Evolutionary conservation across 2,113 vertebrate species (phyloP), one percentile per base, ranked within the genome.

Genomic region (Oophaga pumilio): DNA sequence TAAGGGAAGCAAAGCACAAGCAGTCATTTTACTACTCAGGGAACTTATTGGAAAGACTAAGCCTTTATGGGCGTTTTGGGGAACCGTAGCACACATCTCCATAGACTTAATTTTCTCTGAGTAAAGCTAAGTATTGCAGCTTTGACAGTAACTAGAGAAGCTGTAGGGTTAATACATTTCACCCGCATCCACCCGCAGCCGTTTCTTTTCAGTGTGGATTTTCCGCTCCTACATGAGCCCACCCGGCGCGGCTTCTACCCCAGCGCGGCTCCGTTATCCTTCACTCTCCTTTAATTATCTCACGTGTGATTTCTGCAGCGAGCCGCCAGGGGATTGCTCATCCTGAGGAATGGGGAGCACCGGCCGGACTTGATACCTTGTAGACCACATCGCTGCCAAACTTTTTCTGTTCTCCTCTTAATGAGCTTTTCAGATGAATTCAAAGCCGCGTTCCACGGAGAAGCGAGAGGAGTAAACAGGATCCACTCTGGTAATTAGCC

Each of bases 361-460:
- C 20, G 71, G 82, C 18, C 28, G 79, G 33, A 53, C 52, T 14
- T 53, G n/a, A 22, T 73, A 74, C 82, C 26, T 71, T 13, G 56
- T 56, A 49, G 14, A 76, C 66, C 74, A 17, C 28, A 66, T 77
- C 28, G 11, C 18, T 77, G 59, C 74, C 33, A 66, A 77, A 52
- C 57, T 77, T 64, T 28, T 15, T 60, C 26, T 22, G 15, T 50
- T 68, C 33, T 74, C 17, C 20, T 26, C 28, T 18, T 60, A 82
- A 82, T 77, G 74, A 85, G 84, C 52, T 85, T 85, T 85, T 85
- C 59, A 49, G 9, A 68, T 68, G 43, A 82, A 82, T 66, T 82
- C 60, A 66, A 24, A 76, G 49, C 74, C 11, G 49, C 18, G 28
- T 73, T 18, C 15, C 69, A 43, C 43, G 69, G 28, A 8, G 69